A percentile compares a stretch with the other conserved stretches of the same genome.
These are phyloP conservation scores for Drosophila leonis DNA, from an alignment of 2,888 invertebrate species.

Conservation along the genomic window DNA sequence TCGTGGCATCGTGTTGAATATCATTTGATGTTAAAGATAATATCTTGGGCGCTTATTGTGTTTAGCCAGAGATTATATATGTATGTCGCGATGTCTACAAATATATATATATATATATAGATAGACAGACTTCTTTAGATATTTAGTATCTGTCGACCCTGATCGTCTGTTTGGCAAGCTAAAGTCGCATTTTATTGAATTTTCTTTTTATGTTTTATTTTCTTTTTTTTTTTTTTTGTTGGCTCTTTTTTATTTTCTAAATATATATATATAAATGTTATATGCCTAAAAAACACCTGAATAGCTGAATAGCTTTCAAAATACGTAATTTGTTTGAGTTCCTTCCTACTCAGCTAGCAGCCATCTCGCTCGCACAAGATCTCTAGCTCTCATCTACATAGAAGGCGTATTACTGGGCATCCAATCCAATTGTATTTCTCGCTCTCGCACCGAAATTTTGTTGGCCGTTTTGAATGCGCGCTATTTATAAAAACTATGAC, in stretches of 20 bases:
- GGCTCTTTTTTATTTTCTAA: background rate
- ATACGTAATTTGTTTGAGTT: slow-evolving; percentile 52
- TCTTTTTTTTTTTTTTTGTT: slow-evolving; percentile 51
- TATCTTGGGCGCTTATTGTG: slow-evolving; percentile 43
- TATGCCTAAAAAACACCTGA: slow-evolving; percentile 61
- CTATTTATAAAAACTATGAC: slow-evolving; percentile 84
- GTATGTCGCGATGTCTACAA: background rate
- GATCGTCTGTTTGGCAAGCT: slow-evolving; percentile 72
- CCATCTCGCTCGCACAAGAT: slow-evolving; percentile 34
- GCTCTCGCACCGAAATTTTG: slow-evolving; percentile 45
- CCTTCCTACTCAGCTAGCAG: slow-evolving; percentile 13
- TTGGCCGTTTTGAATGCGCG: slow-evolving; percentile 56
- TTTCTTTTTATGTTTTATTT: slow-evolving; percentile 58
- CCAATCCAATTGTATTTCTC: slow-evolving; percentile 54
- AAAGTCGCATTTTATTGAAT: slow-evolving; percentile 44
- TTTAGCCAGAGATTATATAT: slow-evolving; percentile 18
- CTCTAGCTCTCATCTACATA: slow-evolving; percentile 53
- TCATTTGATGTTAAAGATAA: slow-evolving; percentile 78
- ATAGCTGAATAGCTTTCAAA: slow-evolving; percentile 53
- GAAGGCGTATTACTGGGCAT: slow-evolving; percentile 65
- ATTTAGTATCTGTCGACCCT: slow-evolving; percentile 70
- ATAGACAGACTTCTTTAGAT: slow-evolving; percentile 24
- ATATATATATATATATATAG: slow-evolving; percentile 6
- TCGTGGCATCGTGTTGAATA: slow-evolving; percentile 83
- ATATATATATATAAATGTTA: background rate